A percentile compares a stretch with the other conserved stretches of the same genome.
Evolutionary conservation across 1,140 invertebrate genomes (phyloP).

Genomic region (Achatina immaculata): DNA sequence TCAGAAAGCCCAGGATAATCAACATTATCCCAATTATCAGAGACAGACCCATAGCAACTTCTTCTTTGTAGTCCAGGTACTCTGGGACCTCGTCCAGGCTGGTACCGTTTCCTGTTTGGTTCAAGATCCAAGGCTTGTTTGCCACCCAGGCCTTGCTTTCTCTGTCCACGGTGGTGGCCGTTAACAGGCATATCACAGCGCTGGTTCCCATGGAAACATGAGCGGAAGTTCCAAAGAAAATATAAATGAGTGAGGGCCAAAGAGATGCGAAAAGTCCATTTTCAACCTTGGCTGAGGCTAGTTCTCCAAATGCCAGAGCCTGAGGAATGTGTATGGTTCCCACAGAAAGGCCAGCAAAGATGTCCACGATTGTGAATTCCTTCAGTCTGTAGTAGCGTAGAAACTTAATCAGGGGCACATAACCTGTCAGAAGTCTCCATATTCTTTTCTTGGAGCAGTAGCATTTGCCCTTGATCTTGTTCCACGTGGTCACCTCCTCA

Average conservation of each 20-base stretch:
- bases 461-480: conserved; percentile 45
- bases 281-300: conserved; percentile 72
- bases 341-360: conserved; percentile 72
- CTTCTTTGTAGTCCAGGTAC: conserved; percentile 66
- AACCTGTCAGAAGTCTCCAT: conserved; percentile 55
- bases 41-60: conserved; percentile 55
- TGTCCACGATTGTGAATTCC: conserved; percentile 66
- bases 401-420: conserved; percentile 63
- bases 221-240: conserved; percentile 73
- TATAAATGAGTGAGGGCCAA: conserved; percentile 73
- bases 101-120: conserved; percentile 33
- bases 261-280: conserved; percentile 74
- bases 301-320: conserved; percentile 73
- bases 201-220: conserved; percentile 72
- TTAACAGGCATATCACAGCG: conserved; percentile 68
- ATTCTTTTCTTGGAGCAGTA: conserved; percentile 57
- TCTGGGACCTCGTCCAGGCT: conserved; percentile 57
- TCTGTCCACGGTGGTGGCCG: conserved; percentile 62
- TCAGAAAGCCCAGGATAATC: conserved; percentile 82
- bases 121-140: conserved; percentile 39
- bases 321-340: conserved; percentile 73
- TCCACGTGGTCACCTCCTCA: neutral
- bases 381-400: conserved; percentile 69
- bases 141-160: conserved; percentile 51
- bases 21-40: conserved; percentile 60